phyloP scores from a whole-genome alignment of 1,140 invertebrate species.

The Heliconius hewitsoni region DNA sequence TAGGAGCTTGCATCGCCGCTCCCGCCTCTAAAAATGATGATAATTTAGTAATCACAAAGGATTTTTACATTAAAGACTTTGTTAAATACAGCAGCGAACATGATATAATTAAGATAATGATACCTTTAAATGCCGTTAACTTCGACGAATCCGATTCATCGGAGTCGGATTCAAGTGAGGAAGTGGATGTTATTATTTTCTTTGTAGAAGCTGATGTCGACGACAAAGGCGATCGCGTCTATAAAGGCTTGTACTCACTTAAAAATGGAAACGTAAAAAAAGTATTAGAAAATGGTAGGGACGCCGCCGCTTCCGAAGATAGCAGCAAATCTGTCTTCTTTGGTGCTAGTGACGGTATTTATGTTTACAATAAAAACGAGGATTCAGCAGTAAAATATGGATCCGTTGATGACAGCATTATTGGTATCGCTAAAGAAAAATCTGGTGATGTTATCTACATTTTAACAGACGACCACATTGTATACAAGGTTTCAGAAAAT shows the following conservation, averaged over 20 bases:
- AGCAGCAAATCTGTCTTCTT: conserved; percentile 39
- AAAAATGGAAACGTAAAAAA: conserved; percentile 45
- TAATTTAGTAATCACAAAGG: conserved; percentile 39
- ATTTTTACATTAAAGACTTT: conserved; percentile 46
- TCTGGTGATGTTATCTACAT: conserved; percentile 54
- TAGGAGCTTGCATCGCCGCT: conserved; percentile 40
- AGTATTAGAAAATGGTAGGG: conserved; percentile 57
- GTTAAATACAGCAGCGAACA: conserved; percentile 51
- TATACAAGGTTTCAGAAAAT: conserved; percentile 57
- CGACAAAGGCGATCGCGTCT: conserved; percentile 40
- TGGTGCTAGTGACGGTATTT: neutral
- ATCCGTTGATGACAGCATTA: conserved; percentile 55
- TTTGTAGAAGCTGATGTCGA: conserved; percentile 57
- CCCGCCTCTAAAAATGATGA: conserved; percentile 43
- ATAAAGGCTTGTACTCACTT: conserved; percentile 1
- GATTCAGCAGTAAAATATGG: conserved; percentile 58
- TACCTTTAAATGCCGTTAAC: conserved; percentile 61
- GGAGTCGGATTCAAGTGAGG: conserved; percentile 28
- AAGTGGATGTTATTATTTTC: conserved; percentile 43
- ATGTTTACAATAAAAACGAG: conserved; percentile 43
- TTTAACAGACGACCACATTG: conserved; percentile 51
- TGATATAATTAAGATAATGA: conserved; percentile 59
- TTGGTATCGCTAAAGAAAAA: conserved; percentile 54
- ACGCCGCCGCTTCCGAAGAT: conserved; percentile 49
- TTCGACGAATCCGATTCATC: conserved; percentile 44